Evolutionary conservation across 2,888 invertebrate species (phyloP), one percentile per base, ranked within the genome.

Genomic region (Pachliopta kotzebuea): DNA sequence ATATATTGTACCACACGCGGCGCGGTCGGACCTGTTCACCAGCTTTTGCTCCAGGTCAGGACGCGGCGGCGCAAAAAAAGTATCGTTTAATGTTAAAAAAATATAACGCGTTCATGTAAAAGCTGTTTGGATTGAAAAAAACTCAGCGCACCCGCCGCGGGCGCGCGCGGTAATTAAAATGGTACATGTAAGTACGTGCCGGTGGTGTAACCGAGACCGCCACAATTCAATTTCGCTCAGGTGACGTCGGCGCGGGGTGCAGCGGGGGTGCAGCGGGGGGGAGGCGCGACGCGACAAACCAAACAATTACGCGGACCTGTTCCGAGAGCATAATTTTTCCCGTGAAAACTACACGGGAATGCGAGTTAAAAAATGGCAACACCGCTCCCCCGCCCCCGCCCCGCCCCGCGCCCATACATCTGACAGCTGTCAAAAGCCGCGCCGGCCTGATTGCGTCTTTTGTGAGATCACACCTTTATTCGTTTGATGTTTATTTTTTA

Each of bases 291-390:
- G 78, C 80, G 81, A 84, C 87, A 89, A 88, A 89, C 90, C 90
- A 86, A 90, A 90, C 90, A 90, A 91, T 91, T 89, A 90, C 84
- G 85, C 80, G 84, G 81, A 87, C 90, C 88, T 85, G 88, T 78
- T 80, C 76, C 80, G 88, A 86, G 87, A 90, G 78, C 84, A 85
- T 90, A 89, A 90, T 90, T 87, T 89, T 85, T 80, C 79, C 81
- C 78, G 81, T 77, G 81, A 86, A 76, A 85, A 78, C 82, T 76
- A 75, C 78, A 80, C 75, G 81, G 73, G 84, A 86, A 84, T 79
- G 79, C 70, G 75, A 76, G 81, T n/a, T n/a, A 84, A 85, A 86
- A 87, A 72, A 68, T 67, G 66, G 62, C 59, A 62, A 77, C 69
- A 72, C 68, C 73, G 74, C n/a, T n/a, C n/a, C n/a, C n/a, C n/a